Base-by-base conservation (phyloP, 2,888 invertebrate genomes). In the Aradus depressus region DNA sequence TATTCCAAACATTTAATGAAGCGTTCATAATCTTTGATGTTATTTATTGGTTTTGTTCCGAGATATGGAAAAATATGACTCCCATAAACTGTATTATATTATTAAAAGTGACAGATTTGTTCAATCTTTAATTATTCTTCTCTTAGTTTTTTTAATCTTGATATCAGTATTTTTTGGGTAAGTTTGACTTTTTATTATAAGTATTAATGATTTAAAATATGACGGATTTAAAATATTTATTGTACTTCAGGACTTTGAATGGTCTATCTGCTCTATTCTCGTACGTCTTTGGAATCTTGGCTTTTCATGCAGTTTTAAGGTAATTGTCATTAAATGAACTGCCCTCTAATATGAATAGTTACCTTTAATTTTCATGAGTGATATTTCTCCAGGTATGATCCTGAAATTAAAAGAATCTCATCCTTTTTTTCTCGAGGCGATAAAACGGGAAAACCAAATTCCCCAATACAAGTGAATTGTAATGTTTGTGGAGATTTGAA, bases 401-500 rank as follows among this genome's bases (percentile, higher is more conserved):
- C 28, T 35, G 22, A 38, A 37, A 26, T 43, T 21, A 4, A 47
- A 25, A 25, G 31, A 43, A 23, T 50, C 32, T 31, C 39, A 48
- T 37, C 19, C 34, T 21, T 44, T 28, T 3, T 48, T 28, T 31
- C 18, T 42, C 12, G 26, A 32, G 23, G 31, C 19, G 14, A 37
- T 37, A 14, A 4, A 31, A 32, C 44, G 32, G 39, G 49, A 28
- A 38, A 41, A 47, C 32, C 26, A 31, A 35, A 32, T 8, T 2
- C 6, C 2, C 18, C 31, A 22, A 50, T 43, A 8, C 21, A 42
- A 10, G 31, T 25, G 18, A 52, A 47, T 34, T 80, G 80, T 65
- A 70, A 70, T 58, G 74, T 79, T 42, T 80, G 80, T 65, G 77
- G 77, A 50, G 72, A 72, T 49, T 68, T 70, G 35, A 70, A 72